A percentile compares a stretch with the other conserved stretches of the same genome.
Conservation (phyloP, 1,140 invertebrate species). For the Apis cerana region DNA sequence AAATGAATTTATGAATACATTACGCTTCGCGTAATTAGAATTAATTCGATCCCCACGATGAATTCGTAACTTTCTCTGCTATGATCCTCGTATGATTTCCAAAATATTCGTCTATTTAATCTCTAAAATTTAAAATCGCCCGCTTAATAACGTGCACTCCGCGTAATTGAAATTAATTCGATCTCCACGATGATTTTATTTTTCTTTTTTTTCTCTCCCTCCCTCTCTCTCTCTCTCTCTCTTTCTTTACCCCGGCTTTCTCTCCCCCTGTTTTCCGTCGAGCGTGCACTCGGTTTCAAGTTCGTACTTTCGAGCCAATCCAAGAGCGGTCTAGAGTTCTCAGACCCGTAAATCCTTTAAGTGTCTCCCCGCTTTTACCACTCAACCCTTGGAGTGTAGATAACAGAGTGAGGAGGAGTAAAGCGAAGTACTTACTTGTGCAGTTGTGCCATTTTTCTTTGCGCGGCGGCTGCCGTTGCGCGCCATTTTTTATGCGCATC, state of each 20-base stretch:
- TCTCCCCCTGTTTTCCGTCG: constrained; percentile 14
- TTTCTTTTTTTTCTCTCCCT: neutral
- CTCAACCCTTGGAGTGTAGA: constrained; percentile 59
- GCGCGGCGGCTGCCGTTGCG: constrained; percentile 50
- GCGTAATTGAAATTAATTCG: constrained; percentile 22
- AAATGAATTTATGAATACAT: no score
- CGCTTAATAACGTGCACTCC: neutral
- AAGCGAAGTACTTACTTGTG: constrained; percentile 56
- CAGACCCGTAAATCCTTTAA: constrained; percentile 77
- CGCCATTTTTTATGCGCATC: constrained; percentile 40
- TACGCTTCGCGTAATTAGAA: no score
- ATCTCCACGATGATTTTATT: neutral
- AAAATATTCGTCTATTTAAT: no score
- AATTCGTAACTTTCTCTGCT: no score
- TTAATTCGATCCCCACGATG: no score
- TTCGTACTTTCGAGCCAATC: constrained; percentile 63
- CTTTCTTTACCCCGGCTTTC: neutral
- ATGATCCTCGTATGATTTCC: no score
- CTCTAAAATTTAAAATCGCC: no score
- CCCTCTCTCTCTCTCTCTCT: constrained; percentile 9
- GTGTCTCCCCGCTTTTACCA: constrained; percentile 71
- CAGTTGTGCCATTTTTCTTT: constrained; percentile 72
- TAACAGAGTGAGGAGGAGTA: constrained; percentile 56
- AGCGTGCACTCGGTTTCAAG: constrained; percentile 57
- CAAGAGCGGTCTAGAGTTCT: constrained; percentile 72